A percentile compares a stretch with the other conserved stretches of the same genome.
phyloP scores from a whole-genome alignment of 2,888 invertebrate species.

The Melipona beecheii region DNA sequence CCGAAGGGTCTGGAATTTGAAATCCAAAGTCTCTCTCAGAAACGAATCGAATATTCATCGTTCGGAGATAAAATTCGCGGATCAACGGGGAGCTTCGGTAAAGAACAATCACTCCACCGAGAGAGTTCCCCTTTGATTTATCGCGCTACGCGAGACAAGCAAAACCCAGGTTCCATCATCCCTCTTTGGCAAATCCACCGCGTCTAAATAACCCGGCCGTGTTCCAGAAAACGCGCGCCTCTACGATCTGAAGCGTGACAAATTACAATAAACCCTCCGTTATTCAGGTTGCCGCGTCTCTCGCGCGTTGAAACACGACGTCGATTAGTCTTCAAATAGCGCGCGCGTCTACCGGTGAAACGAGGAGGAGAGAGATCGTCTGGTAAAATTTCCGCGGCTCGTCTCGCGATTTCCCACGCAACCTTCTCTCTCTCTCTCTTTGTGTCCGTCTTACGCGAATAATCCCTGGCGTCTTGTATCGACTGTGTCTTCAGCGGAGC shows the following conservation, averaged over 20 bases:
- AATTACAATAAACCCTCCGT: neutral
- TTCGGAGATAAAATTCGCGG: too few species aligned
- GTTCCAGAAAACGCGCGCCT: neutral
- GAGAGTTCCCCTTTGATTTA: neutral
- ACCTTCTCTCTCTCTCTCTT: too few species aligned
- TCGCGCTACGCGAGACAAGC: neutral
- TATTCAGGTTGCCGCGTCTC: neutral
- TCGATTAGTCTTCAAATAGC: constrained; percentile 1
- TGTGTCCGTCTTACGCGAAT: constrained; percentile 33
- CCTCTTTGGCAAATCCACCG: neutral
- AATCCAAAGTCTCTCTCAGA: too few species aligned
- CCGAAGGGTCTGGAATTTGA: too few species aligned
- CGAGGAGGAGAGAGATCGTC: neutral
- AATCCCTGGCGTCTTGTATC: constrained; percentile 31
- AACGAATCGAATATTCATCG: too few species aligned
- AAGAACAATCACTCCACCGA: too few species aligned
- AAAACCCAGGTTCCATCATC: neutral
- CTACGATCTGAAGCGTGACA: too few species aligned
- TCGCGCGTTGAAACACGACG: neutral
- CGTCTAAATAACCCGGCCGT: neutral
- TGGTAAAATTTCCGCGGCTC: constrained; percentile 24
- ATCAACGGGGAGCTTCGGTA: too few species aligned
- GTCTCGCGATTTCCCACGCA: constrained; percentile 47
- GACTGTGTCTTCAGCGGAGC: constrained; percentile 40
- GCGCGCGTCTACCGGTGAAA: neutral